Percentiles rank a stretch among this genome's conserved stretches.
phyloP scores from a whole-genome alignment of 2,888 invertebrate genomes.

The Temnothorax rugatulus region DNA sequence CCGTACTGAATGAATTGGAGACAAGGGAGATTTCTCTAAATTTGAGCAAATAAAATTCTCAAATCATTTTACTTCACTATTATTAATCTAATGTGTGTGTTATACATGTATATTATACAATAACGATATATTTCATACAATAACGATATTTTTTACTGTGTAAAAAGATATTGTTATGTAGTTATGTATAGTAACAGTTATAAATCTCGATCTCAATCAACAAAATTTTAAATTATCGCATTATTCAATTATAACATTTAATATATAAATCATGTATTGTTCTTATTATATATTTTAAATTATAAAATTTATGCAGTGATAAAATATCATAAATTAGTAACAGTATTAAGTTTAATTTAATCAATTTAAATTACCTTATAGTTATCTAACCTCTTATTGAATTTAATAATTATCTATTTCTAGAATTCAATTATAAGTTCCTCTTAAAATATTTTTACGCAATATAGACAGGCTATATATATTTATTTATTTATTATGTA shows the following conservation, averaged over 20 bases:
- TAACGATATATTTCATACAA: background rate
- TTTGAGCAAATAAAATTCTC: slow-evolving; percentile 5
- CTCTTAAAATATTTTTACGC: background rate
- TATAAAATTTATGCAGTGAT: background rate
- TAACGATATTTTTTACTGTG: background rate
- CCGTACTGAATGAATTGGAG: background rate
- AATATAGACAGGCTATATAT: background rate
- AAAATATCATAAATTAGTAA: slow-evolving; percentile 3
- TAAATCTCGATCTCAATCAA: background rate
- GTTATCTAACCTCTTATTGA: background rate
- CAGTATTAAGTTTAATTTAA: background rate
- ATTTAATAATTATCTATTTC: background rate
- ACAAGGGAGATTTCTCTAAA: background rate
- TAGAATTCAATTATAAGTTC: background rate
- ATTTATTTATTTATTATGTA: background rate
- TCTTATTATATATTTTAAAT: slow-evolving; percentile 8
- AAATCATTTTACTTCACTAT: background rate
- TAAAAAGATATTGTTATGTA: background rate
- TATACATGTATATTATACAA: background rate
- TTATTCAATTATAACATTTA: slow-evolving; percentile 7
- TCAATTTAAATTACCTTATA: background rate
- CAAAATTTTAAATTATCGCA: background rate
- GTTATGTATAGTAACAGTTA: background rate
- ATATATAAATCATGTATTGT: slow-evolving; percentile 1
- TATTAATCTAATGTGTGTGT: background rate